These are phyloP conservation scores for Tinamus major DNA, from an alignment of 2,797 vertebrate genomes.

Conservation along the genomic window DNA sequence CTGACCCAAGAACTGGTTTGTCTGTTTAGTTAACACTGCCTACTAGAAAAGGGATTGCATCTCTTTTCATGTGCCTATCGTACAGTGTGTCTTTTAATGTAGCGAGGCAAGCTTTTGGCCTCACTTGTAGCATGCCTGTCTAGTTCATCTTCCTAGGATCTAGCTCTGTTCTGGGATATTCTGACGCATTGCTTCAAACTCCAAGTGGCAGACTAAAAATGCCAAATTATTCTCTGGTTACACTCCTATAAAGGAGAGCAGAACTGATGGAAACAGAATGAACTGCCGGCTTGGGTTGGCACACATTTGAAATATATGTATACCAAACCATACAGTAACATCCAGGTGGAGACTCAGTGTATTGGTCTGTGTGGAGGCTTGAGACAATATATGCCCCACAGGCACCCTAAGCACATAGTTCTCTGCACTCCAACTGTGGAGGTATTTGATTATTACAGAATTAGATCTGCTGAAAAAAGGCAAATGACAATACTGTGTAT, in stretches of 20 bases:
- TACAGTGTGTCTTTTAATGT: background rate
- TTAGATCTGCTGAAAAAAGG: background rate
- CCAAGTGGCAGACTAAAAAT: accelerated
- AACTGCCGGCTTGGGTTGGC: background rate
- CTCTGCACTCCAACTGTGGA: accelerated
- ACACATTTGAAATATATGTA: accelerated
- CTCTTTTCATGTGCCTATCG: background rate
- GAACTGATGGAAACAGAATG: background rate
- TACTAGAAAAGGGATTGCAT: background rate
- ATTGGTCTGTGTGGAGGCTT: background rate
- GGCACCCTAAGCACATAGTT: accelerated
- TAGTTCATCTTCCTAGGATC: background rate
- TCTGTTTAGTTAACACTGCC: background rate
- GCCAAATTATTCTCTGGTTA: background rate
- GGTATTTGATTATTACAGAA: background rate
- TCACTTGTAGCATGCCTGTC: background rate
- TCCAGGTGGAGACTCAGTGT: background rate
- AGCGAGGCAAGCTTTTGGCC: background rate
- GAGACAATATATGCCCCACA: accelerated
- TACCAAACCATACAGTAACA: background rate
- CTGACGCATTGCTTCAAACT: background rate
- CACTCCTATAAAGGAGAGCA: background rate
- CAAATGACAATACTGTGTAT: no score
- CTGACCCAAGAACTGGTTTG: background rate
- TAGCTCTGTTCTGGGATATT: background rate